A percentile compares a stretch with the other conserved stretches of the same genome.
Evolutionary conservation across 2,797 vertebrate genomes (phyloP).

Genomic region (Percopsis omiscomaycus): DNA sequence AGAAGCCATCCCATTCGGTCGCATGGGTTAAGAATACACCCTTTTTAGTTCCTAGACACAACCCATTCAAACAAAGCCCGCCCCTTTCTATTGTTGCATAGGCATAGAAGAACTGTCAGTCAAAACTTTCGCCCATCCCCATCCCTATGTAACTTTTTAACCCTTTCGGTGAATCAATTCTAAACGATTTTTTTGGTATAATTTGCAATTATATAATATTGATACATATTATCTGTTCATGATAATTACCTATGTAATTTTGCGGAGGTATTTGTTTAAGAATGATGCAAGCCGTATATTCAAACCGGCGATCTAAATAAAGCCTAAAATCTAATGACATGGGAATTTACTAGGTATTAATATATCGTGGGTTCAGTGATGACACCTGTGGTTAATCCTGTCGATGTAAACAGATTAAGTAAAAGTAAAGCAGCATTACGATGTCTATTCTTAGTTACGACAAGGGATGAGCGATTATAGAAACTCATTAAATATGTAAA

Average conservation of each 20-base stretch:
- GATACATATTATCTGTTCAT: no score
- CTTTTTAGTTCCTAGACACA: not conserved
- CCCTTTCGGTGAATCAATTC: conserved; percentile 8
- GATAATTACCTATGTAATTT: no score
- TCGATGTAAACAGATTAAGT: conserved; percentile 46
- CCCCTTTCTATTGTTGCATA: conserved; percentile 71
- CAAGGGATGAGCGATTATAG: conserved; percentile 47
- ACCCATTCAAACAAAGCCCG: conserved; percentile 38
- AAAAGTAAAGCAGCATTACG: conserved; percentile 63
- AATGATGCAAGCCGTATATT: no score
- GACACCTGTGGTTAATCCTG: conserved; percentile 61
- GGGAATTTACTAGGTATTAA: conserved; percentile 15
- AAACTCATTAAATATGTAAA: conserved; percentile 69
- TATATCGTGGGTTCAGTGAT: conserved; percentile 37
- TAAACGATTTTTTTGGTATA: not conserved
- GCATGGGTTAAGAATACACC: conserved; percentile 39
- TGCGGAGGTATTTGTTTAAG: no score
- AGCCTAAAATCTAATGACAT: not conserved
- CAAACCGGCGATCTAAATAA: no score
- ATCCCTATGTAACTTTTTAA: conserved; percentile 17
- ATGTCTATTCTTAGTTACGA: conserved; percentile 53
- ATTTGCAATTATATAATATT: no score
- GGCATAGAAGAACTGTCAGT: conserved; percentile 55
- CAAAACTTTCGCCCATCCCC: conserved; percentile 47
- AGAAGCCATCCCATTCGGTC: conserved; percentile 56